Evolutionary conservation across 2,113 vertebrate species (phyloP).

Genomic region (Nerophis ophidion): DNA sequence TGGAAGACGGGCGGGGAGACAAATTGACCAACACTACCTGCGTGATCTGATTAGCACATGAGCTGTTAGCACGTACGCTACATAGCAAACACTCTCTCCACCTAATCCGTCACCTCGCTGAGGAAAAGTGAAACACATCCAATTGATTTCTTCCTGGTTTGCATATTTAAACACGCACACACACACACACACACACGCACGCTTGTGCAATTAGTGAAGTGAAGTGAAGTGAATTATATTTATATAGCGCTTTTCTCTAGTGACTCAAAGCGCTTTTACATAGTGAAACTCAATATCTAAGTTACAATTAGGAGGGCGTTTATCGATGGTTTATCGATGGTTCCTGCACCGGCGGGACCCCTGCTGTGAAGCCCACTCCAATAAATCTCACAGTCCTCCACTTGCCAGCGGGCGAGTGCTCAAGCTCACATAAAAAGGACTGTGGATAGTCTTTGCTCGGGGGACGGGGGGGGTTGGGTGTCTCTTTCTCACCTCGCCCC

Average conservation of each 20-base stretch:
- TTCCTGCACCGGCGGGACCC: constrained; percentile 34
- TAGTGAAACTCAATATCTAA: too few species aligned
- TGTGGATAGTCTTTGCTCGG: constrained; percentile 41
- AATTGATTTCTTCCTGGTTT: constrained; percentile 60
- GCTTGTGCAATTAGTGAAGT: constrained; percentile 54
- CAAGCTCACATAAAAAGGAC: constrained; percentile 42
- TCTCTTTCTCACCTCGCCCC: constrained; percentile 2
- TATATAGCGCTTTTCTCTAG: too few species aligned
- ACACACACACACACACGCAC: neutral
- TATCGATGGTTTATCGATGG: constrained; percentile 64
- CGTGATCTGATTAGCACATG: constrained; percentile 52
- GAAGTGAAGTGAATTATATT: too few species aligned
- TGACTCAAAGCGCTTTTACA: too few species aligned
- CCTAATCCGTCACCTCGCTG: constrained; percentile 56
- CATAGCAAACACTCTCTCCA: constrained; percentile 47
- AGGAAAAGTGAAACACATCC: constrained; percentile 40
- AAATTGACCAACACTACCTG: constrained; percentile 35
- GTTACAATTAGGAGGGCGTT: constrained; percentile 56
- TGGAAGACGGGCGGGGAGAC: constrained; percentile 14
- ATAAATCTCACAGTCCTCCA: constrained; percentile 44
- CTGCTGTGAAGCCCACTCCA: constrained; percentile 39
- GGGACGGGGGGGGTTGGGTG: constrained; percentile 31
- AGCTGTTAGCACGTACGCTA: constrained; percentile 38
- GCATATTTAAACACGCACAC: constrained; percentile 63
- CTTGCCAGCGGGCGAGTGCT: constrained; percentile 46